Base-by-base conservation (phyloP, 1,140 invertebrate genomes). In the Bombus haemorrhoidalis region DNA sequence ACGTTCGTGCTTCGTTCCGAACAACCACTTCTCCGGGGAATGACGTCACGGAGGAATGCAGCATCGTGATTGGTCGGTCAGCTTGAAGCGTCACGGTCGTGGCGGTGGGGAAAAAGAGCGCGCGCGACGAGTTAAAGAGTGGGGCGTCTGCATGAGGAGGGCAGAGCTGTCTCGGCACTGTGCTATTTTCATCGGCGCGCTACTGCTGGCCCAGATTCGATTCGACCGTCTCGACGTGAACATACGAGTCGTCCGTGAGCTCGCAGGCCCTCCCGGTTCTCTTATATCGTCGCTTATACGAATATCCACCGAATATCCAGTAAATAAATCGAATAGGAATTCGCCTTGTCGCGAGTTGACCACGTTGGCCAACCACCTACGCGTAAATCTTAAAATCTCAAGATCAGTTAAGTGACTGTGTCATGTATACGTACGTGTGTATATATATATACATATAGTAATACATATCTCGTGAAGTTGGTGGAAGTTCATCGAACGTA, bases 191-290 rank as follows among this genome's bases (percentile, higher is more conserved):
- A 93, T 90, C 93, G 85, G 47, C 89, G 91, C 89, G 90, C 88
- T 83, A 93, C 80, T 86, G 90, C 91, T 93, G 92, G 93, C 93
- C 93, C 93, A 94, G 93, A 93, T 94, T 94, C 93, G 89, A 91
- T 76, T 76, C 91, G 91, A 93, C 91, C 89, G 90, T 92, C 77
- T 32, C 69, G 18, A 66, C 78, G 85, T 32, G 69, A 66, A 43
- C 75, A 69, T 43, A 32, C 57, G 57, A 69, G 12, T 39, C 41
- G 22, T 72, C 57, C 76, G 47, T 72, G 84, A 66, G 47, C 71
- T 80, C 68, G 81, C 79, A 76, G 83, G 88, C 53, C 64, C 88
- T 32, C 74, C 37, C 80, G 69, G 84, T 39, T 86, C 10, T 59
- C 18, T 12, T 15, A 37, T n/a, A 28, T 25, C 6, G 1, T 43